Evolutionary conservation across 2,888 invertebrate species (phyloP).

Genomic region (Panorpa germanica): DNA sequence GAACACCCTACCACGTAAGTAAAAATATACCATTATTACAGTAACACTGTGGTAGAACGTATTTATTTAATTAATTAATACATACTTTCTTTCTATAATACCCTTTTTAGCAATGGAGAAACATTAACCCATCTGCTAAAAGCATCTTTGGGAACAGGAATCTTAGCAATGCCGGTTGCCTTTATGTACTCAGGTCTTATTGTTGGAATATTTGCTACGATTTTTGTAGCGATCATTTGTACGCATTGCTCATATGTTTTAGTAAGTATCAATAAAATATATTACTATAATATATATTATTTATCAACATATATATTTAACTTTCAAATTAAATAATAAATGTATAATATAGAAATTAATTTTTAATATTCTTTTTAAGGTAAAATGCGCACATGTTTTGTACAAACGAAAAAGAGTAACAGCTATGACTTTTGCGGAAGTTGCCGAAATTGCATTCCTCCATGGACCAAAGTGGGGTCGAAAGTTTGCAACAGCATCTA

Average conservation of each 20-base stretch:
- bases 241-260: slow-evolving; percentile 90
- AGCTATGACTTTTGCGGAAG: slow-evolving; percentile 70
- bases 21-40: slow-evolving; percentile 8
- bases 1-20: slow-evolving; percentile 72
- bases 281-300: slow-evolving; percentile 1
- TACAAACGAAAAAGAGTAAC: slow-evolving; percentile 51
- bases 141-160: slow-evolving; percentile 91
- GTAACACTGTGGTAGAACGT: slow-evolving; percentile 2
- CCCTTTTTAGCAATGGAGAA: slow-evolving; percentile 58
- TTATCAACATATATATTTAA: slow-evolving; percentile 4
- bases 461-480: slow-evolving; percentile 54
- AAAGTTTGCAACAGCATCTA: slow-evolving; percentile 39
- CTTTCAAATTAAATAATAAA: slow-evolving; percentile 12
- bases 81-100: slow-evolving; percentile 13
- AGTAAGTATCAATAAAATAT: slow-evolving; percentile 28
- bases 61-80: slow-evolving; percentile 5
- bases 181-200: slow-evolving; percentile 74
- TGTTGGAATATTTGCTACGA: slow-evolving; percentile 65
- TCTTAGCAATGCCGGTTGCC: slow-evolving; percentile 85
- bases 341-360: slow-evolving; percentile 2
- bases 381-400: slow-evolving; percentile 64
- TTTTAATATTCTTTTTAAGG: slow-evolving; percentile 27
- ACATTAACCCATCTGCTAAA: slow-evolving; percentile 87
- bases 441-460: slow-evolving; percentile 60
- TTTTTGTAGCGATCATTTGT: slow-evolving; percentile 74